Percentiles rank a stretch among this genome's conserved stretches.
phyloP scores from a whole-genome alignment of 2,888 invertebrate species.

The Cryptocephalus primarius region DNA sequence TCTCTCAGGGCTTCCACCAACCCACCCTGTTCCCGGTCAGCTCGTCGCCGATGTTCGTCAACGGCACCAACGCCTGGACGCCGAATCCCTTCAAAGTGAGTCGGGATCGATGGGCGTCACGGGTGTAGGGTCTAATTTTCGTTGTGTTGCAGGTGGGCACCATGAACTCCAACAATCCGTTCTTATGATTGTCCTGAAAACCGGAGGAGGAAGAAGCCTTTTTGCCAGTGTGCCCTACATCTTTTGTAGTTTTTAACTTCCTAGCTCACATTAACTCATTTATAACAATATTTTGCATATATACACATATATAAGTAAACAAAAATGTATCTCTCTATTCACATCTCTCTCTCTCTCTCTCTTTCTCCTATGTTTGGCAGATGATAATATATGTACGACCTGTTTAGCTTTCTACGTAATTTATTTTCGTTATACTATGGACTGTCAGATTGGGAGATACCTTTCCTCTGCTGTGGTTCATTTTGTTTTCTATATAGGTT shows the following conservation, averaged over 20 bases:
- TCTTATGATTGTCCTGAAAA: slow-evolving; percentile 39
- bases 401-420: slow-evolving; percentile 13
- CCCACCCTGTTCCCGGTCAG: slow-evolving; percentile 21
- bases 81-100: slow-evolving; percentile 35
- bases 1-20: slow-evolving; percentile 25
- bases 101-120: neutral
- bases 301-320: slow-evolving; percentile 3
- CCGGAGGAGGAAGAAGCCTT: slow-evolving; percentile 1
- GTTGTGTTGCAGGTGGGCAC: slow-evolving; percentile 30
- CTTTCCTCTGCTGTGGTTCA: no score
- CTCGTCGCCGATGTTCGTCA: slow-evolving; percentile 11
- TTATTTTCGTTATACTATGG: slow-evolving; percentile 9
- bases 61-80: slow-evolving; percentile 22
- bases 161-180: slow-evolving; percentile 47
- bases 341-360: slow-evolving; percentile 16
- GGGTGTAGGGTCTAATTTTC: neutral
- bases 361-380: no score
- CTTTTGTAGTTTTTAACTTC: slow-evolving; percentile 9
- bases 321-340: slow-evolving; percentile 16
- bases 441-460: no score
- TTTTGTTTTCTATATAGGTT: no score
- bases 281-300: neutral
- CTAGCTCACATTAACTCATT: slow-evolving; percentile 15
- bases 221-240: slow-evolving; percentile 13
- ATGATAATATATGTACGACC: no score